These are phyloP conservation scores for Bolinopsis microptera DNA, from an alignment of 37 sponge, comb jelly and placozoan species.

Conservation along the genomic window DNA sequence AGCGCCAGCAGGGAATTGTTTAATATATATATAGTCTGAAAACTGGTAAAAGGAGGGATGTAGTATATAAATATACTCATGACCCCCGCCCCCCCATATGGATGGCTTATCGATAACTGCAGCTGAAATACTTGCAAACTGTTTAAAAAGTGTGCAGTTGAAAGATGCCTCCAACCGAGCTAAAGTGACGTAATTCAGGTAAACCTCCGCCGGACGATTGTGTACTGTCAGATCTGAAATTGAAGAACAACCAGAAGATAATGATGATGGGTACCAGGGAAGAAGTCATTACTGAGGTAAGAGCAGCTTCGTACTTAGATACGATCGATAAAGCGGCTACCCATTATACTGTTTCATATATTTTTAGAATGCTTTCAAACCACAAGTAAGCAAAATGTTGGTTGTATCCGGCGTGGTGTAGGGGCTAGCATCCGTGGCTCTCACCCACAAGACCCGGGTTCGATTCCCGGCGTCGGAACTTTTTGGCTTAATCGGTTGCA, in stretches of 20 bases:
- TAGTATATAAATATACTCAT: too few species aligned
- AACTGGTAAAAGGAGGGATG: too few species aligned
- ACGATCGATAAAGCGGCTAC: too few species aligned
- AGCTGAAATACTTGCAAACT: too few species aligned
- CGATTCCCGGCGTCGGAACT: constrained; percentile 59
- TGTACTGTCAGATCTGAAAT: constrained; percentile 10
- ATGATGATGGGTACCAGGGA: constrained; percentile 71
- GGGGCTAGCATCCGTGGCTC: constrained; percentile 61
- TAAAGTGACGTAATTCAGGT: too few species aligned
- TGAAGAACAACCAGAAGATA: constrained; percentile 66
- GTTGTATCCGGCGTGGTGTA: constrained; percentile 46
- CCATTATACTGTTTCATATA: not conserved
- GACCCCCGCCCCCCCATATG: too few species aligned
- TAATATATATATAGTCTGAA: too few species aligned
- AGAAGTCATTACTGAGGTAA: constrained; percentile 59
- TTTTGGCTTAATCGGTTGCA: not conserved
- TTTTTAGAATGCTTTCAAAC: too few species aligned
- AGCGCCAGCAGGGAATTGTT: too few species aligned
- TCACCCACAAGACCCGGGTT: constrained; percentile 64
- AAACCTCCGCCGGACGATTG: constrained; percentile 23
- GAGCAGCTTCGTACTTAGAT: not conserved
- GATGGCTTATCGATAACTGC: too few species aligned
- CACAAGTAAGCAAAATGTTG: not conserved
- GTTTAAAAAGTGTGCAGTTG: too few species aligned
- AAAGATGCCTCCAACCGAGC: too few species aligned